Evolutionary conservation across 2,797 vertebrate genomes (phyloP), one percentile per base, ranked within the genome.

Genomic region (Australoheros facetus): DNA sequence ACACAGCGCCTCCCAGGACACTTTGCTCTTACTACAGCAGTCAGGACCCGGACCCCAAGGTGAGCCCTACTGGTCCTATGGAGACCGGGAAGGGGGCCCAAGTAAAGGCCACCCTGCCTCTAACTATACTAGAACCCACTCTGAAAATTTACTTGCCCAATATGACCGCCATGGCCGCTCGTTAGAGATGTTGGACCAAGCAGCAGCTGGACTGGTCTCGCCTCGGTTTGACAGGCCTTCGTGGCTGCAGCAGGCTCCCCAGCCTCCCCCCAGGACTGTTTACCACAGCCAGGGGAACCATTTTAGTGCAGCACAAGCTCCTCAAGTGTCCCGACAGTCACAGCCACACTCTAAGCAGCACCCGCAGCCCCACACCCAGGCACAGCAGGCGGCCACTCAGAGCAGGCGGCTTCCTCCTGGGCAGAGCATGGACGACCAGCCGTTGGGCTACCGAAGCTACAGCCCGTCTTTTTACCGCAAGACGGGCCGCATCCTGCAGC

Each of bases 381-480:
- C 79, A 59, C 93, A 93, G 77, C 93, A 88, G 83, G 82, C 89
- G 0, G 81, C 90, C 17, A 60, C 89, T 3, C 94, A 94, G 82
- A 90, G 82, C 83, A 86, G 95, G 39, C 87, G 93, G 59, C 93
- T 95, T 16, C 91, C 95, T 76, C 87, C 95, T 0, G 94, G 92
- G 56, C 97, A 96, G 86, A 96, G 95, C 87, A 88, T 93, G 60
- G 97, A 97, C 0, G 97, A 98, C 56, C 95, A 97, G 60, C 97
- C 96, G 8, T 94, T 98, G 1, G 98, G 98, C n/a, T 99, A 99
- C 93, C 96, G 97, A 66, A 99, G 98, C 91, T 99, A 99, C 89
- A 99, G 98, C 92, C 98, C 98, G 0, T 99, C 98, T 12, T 99
- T 99, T 89, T 97, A 98, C 92, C 97, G 97, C 57, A 97, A 98